Evolutionary conservation across 1,140 invertebrate genomes (phyloP).

Genomic region (Chymomyza costata): DNA sequence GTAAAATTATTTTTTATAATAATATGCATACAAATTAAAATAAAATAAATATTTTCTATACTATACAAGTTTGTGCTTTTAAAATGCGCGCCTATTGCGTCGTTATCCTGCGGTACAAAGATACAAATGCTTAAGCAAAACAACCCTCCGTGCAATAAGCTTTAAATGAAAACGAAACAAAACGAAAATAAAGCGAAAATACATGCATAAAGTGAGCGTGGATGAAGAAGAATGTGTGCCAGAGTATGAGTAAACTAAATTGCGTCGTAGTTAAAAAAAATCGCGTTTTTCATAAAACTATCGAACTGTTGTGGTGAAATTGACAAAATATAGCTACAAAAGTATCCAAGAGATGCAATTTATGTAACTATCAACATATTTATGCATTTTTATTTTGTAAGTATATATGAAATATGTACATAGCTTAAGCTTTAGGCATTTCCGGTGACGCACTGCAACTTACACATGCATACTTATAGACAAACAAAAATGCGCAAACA

Average conservation of each 20-base stretch:
- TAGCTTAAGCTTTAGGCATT: too few relatives aligned
- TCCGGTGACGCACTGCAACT: too few relatives aligned
- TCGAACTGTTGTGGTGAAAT: conserved; percentile 41
- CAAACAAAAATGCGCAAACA: conserved; percentile 12
- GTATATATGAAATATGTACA: too few relatives aligned
- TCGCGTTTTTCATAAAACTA: conserved; percentile 40
- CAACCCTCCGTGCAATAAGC: conserved; percentile 24
- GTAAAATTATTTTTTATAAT: too few relatives aligned
- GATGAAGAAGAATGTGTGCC: conserved; percentile 20
- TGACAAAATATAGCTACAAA: too few relatives aligned
- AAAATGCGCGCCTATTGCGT: conserved; percentile 18
- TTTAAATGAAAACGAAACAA: neutral
- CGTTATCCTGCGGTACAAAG: conserved; percentile 25
- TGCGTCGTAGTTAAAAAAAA: conserved; percentile 64
- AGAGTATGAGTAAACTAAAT: conserved; percentile 65
- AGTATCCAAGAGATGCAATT: too few relatives aligned
- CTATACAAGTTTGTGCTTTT: too few relatives aligned
- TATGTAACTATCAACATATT: too few relatives aligned
- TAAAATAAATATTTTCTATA: too few relatives aligned
- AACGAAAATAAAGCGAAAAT: conserved; percentile 31
- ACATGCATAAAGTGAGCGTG: conserved; percentile 13
- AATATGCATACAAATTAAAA: too few relatives aligned
- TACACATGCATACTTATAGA: neutral
- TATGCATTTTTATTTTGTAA: too few relatives aligned
- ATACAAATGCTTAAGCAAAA: conserved; percentile 19